phyloP scores from a whole-genome alignment of 2,888 invertebrate species.

The Clunio marinus region DNA sequence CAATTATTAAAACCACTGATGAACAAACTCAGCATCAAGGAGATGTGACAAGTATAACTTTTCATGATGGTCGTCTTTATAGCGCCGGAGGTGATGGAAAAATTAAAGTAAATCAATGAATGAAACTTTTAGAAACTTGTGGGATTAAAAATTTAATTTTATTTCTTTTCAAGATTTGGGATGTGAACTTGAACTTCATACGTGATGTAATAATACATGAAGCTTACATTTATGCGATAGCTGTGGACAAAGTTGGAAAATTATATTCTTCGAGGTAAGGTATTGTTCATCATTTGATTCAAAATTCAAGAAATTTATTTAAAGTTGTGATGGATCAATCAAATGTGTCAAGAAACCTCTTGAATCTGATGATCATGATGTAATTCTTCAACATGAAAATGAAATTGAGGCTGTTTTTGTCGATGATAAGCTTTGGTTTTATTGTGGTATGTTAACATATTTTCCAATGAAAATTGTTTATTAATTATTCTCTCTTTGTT shows the following conservation, averaged over 20 bases:
- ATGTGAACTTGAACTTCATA: not conserved
- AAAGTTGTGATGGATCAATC: not conserved
- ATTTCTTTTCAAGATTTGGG: not conserved
- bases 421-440: not conserved
- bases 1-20: conserved; percentile 43
- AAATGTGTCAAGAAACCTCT: not conserved
- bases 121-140: not conserved
- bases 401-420: not conserved
- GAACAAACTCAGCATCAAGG: conserved; percentile 47
- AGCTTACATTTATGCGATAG: not conserved
- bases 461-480: not conserved
- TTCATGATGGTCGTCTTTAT: conserved; percentile 46
- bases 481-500: not conserved
- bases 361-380: not conserved
- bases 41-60: conserved; percentile 48
- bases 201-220: not conserved
- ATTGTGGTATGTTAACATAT: not conserved
- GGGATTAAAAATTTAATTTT: not conserved
- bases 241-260: not conserved
- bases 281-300: not conserved
- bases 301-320: not conserved
- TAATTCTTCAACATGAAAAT: not conserved
- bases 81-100: conserved; percentile 51
- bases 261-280: not conserved
- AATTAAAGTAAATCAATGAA: conserved; percentile 46